Evolutionary conservation across 1,140 invertebrate genomes (phyloP), one percentile per base, ranked within the genome.

Genomic region (Zaprionus inermis): DNA sequence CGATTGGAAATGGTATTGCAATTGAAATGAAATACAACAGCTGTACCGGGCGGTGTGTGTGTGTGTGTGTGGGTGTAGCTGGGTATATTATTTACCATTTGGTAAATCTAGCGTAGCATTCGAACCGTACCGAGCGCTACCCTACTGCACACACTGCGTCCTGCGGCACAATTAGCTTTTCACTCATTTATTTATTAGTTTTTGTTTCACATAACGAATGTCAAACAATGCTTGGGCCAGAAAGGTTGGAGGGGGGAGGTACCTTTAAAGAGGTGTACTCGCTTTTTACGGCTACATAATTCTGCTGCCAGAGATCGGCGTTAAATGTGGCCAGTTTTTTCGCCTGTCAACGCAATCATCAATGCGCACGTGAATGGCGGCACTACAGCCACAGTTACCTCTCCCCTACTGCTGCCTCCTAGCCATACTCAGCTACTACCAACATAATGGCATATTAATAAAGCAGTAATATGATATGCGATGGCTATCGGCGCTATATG

Each of bases 401-500:
- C 36, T 41, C 9, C 24, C 16, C 3, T 9, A 51, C 49, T 44
- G 7, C 54, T 20, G 4, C 22, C 22, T 24, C 22, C 22, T 24
- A 1, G 22, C 22, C 1, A 1, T 24, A 24, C 22, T 4, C 51
- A 44, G 16, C n/a, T n/a, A n/a, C n/a, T n/a, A n/a, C 30, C 14
- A 12, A 22, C 54, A 77, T 83, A 86, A 86, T 86, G 77, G 83
- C 66, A 83, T 88, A 83, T 86, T 86, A 88, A 88, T 86, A 88
- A 79, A 89, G 69, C 73, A 51, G 84, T 83, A 86, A 88, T 89
- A 78, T 76, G 84, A 88, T 88, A 88, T 76, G n/a, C 75, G 83
- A 88, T 88, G 83, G 78, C 72, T 88, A 88, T 88, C 84, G 79
- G 61, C 63, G 76, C 76, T 72, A 79, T 63, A 86, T 67, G 82